Evolutionary conservation across 23 tunicate genomes (phyloP).

Genomic region (Ascidia mentula): DNA sequence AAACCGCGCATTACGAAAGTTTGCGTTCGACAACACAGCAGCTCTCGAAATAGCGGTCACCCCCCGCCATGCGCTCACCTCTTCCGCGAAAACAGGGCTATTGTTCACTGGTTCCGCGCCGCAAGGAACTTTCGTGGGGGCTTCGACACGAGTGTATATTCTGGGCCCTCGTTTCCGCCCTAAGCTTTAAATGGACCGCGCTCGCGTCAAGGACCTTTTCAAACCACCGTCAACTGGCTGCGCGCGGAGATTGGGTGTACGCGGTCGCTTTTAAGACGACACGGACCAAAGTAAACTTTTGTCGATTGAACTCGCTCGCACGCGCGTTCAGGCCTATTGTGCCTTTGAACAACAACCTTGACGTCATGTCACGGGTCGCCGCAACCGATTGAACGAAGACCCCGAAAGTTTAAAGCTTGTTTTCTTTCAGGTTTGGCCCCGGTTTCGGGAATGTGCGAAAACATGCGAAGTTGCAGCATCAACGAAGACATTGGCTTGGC

Average conservation of each 20-base stretch:
- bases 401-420: neutral
- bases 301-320: neutral
- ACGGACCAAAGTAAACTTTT: conserved; percentile 6
- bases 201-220: conserved; percentile 6
- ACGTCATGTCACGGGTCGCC: neutral
- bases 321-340: neutral
- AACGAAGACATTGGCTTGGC: conserved; percentile 95
- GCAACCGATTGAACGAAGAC: too few relatives aligned
- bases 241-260: neutral
- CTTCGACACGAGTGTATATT: conserved; percentile 2
- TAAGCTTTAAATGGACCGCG: neutral
- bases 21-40: neutral
- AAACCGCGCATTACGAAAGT: too few relatives aligned
- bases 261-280: neutral
- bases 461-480: conserved; percentile 86
- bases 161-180: neutral
- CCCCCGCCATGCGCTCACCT: neutral
- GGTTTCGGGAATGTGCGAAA: conserved; percentile 89
- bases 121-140: too few relatives aligned
- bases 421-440: conserved; percentile 71
- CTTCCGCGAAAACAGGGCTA: neutral
- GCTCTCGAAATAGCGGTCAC: neutral
- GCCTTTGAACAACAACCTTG: neutral
- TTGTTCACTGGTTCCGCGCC: neutral
- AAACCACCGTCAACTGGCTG: neutral